These are phyloP conservation scores for Crotalus horridus DNA, from an alignment of 2,113 vertebrate species.

Conservation along the genomic window DNA sequence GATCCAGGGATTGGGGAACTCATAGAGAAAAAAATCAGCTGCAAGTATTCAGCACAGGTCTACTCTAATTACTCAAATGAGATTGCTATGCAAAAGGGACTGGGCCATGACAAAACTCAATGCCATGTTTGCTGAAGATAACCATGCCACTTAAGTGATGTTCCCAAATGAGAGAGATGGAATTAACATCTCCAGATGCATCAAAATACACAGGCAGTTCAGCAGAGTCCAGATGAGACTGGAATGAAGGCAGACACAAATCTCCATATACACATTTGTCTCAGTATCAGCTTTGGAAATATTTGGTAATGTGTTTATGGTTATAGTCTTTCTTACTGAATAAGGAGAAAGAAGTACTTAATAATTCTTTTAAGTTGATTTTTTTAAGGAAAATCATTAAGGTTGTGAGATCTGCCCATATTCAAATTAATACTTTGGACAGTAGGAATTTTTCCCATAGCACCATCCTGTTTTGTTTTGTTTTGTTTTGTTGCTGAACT, in stretches of 20 bases:
- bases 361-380: not conserved
- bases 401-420: not conserved
- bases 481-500: not conserved
- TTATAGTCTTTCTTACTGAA: not conserved
- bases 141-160: not conserved
- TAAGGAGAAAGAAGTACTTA: not conserved
- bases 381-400: not conserved
- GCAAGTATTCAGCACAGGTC: not conserved
- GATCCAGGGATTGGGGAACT: not conserved
- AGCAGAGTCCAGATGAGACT: not conserved
- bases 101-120: not conserved
- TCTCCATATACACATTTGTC: not conserved
- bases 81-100: not conserved
- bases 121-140: not conserved
- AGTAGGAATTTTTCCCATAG: not conserved
- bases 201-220: not conserved
- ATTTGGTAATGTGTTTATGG: not conserved
- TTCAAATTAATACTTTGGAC: not conserved
- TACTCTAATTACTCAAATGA: not conserved
- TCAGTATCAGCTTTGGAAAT: not conserved
- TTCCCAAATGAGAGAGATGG: not conserved
- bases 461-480: not conserved
- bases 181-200: not conserved
- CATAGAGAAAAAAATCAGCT: not conserved
- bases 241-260: not conserved